Evolutionary conservation across 2,888 invertebrate genomes (phyloP), one percentile per base, ranked within the genome.

Genomic region (Lepidocyrtinus sp.): DNA sequence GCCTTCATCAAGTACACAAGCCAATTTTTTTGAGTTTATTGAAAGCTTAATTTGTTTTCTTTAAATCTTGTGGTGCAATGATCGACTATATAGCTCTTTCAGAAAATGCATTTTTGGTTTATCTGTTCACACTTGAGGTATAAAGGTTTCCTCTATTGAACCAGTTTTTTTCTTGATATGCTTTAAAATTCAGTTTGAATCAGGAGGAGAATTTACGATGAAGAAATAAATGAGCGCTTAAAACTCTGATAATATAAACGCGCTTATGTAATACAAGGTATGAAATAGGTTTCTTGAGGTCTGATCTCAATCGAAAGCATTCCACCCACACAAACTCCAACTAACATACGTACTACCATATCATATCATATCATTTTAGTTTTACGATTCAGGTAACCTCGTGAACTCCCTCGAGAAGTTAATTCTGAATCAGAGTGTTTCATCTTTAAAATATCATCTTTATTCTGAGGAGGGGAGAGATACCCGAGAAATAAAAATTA

Each of bases 401-500:
- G n/a, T 59, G 55, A 59, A 69, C 69, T 59, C 21, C 3, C 1
- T n/a, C 12, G 36, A 36, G 36, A 12, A 36, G 22, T 12, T 62
- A 5, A 62, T 22, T 64, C 26, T 26, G 64, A 64, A 64, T 64
- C 64, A 64, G 27, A 21, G 64, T 12, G 12, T 64, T 64, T 19
- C 62, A 64, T 64, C 64, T 26, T 25, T 26, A n/a, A 9, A 24
- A 22, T 22, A 19, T 62, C 22, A 7, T 62, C n/a, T n/a, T n/a
- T n/a, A n/a, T 62, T 62, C 12, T 62, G 22, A 59, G 24, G 9
- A 59, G 12, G 21, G 21, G 62, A 24, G 21, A 2, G n/a, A n/a
- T n/a, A n/a, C n/a, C n/a, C n/a, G n/a, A n/a, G 1, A 2, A 62
- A 62, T 22, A 62, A 17, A 12, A 59, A 19, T 9, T 59, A 19